These are phyloP conservation scores for Avahi laniger DNA, from an alignment of 2,797 vertebrate species.

Conservation along the genomic window DNA sequence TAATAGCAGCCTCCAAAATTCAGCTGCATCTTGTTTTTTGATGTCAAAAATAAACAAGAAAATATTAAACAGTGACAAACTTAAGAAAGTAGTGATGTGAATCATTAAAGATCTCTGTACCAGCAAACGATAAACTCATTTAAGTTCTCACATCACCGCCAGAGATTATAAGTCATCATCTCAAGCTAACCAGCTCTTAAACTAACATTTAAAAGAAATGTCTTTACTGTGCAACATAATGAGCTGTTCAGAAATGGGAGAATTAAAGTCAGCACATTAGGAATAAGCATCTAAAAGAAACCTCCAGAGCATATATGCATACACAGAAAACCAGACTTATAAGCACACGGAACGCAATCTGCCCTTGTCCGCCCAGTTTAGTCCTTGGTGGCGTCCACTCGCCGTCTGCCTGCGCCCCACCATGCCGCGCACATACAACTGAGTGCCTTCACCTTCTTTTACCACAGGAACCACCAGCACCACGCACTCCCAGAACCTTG, in stretches of 20 bases:
- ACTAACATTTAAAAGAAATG: neutral
- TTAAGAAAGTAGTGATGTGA: neutral
- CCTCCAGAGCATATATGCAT: neutral
- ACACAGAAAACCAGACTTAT: neutral
- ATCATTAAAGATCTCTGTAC: neutral
- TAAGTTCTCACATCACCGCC: neutral
- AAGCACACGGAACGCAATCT: neutral
- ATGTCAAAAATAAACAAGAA: neutral
- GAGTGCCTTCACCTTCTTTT: neutral
- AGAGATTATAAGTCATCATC: neutral
- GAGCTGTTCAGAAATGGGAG: neutral
- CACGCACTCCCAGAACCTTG: neutral
- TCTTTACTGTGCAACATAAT: neutral
- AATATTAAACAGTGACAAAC: neutral
- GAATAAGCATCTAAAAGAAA: neutral
- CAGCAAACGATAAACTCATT: conserved; percentile 16
- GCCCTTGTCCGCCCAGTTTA: neutral
- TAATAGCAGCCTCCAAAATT: neutral
- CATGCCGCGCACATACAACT: neutral
- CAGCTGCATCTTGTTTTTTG: neutral
- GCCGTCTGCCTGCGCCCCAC: too few species aligned
- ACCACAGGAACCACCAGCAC: neutral
- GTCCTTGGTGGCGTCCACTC: neutral
- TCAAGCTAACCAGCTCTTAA: neutral
- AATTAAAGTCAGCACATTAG: neutral